Evolutionary conservation across 37 sponge, comb jelly and placozoan genomes (phyloP), one percentile per base, ranked within the genome.

Genomic region (Lycopodina hypogea): DNA sequence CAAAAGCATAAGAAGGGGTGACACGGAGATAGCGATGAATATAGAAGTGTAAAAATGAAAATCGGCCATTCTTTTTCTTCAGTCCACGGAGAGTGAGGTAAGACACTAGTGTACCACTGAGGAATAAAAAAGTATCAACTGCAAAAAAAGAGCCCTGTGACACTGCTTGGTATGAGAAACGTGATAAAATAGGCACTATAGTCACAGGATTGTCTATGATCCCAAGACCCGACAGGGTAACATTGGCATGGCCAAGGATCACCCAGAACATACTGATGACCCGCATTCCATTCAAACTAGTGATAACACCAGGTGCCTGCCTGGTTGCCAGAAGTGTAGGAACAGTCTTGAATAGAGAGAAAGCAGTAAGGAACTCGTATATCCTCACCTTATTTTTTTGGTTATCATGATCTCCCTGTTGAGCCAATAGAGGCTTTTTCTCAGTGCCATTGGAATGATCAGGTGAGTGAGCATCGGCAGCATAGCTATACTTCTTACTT

Each of bases 181-280:
- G 37, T 39, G 62, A 37, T 4, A 55, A 56, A 0, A 66, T 32
- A 42, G 35, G 38, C 18, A 21, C 42, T 0, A 77, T 7, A 1
- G 71, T 40, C 21, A 61, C 56, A 8, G 68, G 38, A 39, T 86
- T 86, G 37, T 75, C 68, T 6, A 36, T 68, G 28, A 12, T 4
- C 9, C 26, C 35, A 34, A 32, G 21, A 1, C 8, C 28, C 11
- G 72, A 50, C 2, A 2, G 57, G 41, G 35, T 60, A 33, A 81
- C 2, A 42, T 67, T 40, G 70, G 70, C 37, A 55, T 95, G 96
- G 1, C 88, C 73, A 1, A 89, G 21, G 26, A 95, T 92, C 37
- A 92, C 90, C 96, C 96, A 95, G 59, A 82, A 86, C 90, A 95
- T 89, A 50, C 90, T 92, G 24, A 95, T 83, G 51, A 87, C 83